phyloP scores from a whole-genome alignment of 1,140 invertebrate genomes.

The Pseudomyrmex cubaensis region DNA sequence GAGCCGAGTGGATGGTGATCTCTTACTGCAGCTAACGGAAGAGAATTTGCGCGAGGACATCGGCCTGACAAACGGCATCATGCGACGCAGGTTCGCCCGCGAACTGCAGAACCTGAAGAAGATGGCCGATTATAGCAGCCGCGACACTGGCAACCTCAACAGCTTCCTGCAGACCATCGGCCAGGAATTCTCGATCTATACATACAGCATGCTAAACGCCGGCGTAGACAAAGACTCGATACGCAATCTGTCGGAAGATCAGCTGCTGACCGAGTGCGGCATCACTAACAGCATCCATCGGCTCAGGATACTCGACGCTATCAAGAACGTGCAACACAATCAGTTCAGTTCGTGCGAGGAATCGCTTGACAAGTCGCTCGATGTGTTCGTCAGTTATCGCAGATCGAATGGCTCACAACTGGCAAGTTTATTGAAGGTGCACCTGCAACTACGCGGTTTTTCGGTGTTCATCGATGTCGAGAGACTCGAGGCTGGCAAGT shows the following conservation, averaged over 20 bases:
- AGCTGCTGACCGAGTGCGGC: slow-evolving; percentile 94
- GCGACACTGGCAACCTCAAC: slow-evolving; percentile 96
- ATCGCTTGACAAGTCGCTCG: slow-evolving; percentile 94
- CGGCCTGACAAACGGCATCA: slow-evolving; percentile 96
- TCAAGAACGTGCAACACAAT: slow-evolving; percentile 90
- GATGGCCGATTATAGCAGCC: slow-evolving; percentile 98
- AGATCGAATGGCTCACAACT: slow-evolving; percentile 99
- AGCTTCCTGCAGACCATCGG: slow-evolving; percentile 95
- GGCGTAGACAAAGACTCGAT: slow-evolving; percentile 96
- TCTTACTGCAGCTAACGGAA: slow-evolving; percentile 96
- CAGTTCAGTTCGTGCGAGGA: slow-evolving; percentile 88
- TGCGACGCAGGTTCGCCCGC: slow-evolving; percentile 96
- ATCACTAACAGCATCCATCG: slow-evolving; percentile 98
- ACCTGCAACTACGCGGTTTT: slow-evolving; percentile 97
- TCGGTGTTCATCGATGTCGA: slow-evolving; percentile 98
- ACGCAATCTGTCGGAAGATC: slow-evolving; percentile 94
- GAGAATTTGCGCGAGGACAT: slow-evolving; percentile 97
- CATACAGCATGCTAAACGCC: slow-evolving; percentile 97
- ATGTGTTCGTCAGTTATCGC: slow-evolving; percentile 99
- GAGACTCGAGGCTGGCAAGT: slow-evolving; percentile 98
- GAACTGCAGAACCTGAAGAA: slow-evolving; percentile 98
- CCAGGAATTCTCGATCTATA: slow-evolving; percentile 97
- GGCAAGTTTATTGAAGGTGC: slow-evolving; percentile 96
- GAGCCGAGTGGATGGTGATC: slow-evolving; percentile 98
- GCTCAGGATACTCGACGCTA: slow-evolving; percentile 94